Percentiles rank a stretch among this genome's conserved stretches.
These are phyloP conservation scores for Carlito syrichta DNA, from an alignment of 2,113 vertebrate species.

Conservation along the genomic window DNA sequence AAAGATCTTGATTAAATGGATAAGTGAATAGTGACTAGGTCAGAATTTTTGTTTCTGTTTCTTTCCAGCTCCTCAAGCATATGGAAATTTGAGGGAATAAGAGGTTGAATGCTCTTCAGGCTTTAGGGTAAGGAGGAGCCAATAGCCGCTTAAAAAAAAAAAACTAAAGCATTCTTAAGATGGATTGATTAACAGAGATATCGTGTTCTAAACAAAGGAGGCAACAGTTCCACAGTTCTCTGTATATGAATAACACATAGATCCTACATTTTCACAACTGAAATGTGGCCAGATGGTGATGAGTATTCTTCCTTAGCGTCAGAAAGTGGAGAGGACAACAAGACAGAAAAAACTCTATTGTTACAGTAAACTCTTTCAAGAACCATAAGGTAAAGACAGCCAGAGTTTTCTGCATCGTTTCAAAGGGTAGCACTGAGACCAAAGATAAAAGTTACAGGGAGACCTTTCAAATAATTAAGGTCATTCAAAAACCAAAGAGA, in stretches of 20 bases:
- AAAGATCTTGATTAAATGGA: neutral
- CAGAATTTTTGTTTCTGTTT: neutral
- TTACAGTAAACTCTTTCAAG: neutral
- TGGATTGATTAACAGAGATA: neutral
- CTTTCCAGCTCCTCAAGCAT: neutral
- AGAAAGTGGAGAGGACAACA: neutral
- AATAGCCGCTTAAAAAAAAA: neutral
- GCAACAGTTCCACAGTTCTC: neutral
- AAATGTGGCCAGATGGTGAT: neutral
- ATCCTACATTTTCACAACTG: neutral
- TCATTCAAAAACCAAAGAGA: neutral
- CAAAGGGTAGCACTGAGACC: neutral
- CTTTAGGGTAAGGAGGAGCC: neutral
- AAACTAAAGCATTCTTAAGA: neutral
- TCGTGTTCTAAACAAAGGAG: neutral
- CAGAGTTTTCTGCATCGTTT: neutral
- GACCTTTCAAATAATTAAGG: neutral
- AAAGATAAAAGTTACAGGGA: neutral
- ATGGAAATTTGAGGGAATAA: neutral
- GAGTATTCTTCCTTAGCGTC: neutral
- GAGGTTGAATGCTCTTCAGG: neutral
- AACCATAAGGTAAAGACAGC: neutral
- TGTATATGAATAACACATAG: neutral
- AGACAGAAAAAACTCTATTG: neutral
- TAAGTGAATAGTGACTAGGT: neutral